Evolutionary conservation across 1,140 invertebrate species (phyloP), one percentile per base, ranked within the genome.

Genomic region (Diabrotica undecimpunctata): DNA sequence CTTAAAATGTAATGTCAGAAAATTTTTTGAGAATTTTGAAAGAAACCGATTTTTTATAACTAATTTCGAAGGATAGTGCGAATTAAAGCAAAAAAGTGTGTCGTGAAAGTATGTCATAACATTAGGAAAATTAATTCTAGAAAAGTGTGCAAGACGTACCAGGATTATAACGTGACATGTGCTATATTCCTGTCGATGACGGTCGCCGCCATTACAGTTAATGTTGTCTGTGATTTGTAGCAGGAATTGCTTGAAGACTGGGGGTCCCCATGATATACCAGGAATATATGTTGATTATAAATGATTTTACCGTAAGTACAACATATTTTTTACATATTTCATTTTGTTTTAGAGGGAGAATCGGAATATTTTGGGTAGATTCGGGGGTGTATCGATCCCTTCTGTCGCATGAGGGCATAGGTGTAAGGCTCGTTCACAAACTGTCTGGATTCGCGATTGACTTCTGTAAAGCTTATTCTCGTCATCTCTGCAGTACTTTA

Each of bases 221-320:
- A 54, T 61, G 54, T 59, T 59, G 50, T 46, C 66, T 50, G 41
- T 46, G 53, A 52, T 38, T 12, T 14, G 25, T 59, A 25, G 4
- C 54, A 66, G 75, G 73, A 73, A 77, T 76, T 77, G 76, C 76
- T 76, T 75, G 75, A 76, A 77, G 75, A 77, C 74, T 75, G 73
- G 72, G 73, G 70, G 70, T 69, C 70, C 70, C 69, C 69, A 77
- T 77, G 75, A 71, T 75, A 73, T 74, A 74, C 74, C 72, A 75
- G 73, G 74, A 71, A 77, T 70, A 74, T 74, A 76, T 66, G 71
- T 69, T 68, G 65, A 70, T 76, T 73, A 72, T 72, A 75, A 74
- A 75, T 69, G 74, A 69, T 75, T 74, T 77, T 75, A 72, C 76
- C 75, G 75, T 77, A 72, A 77, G 75, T 77, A 76, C 14, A 64